Evolutionary conservation across 2,113 vertebrate species (phyloP).

Genomic region (Monarcha castaneiventris): DNA sequence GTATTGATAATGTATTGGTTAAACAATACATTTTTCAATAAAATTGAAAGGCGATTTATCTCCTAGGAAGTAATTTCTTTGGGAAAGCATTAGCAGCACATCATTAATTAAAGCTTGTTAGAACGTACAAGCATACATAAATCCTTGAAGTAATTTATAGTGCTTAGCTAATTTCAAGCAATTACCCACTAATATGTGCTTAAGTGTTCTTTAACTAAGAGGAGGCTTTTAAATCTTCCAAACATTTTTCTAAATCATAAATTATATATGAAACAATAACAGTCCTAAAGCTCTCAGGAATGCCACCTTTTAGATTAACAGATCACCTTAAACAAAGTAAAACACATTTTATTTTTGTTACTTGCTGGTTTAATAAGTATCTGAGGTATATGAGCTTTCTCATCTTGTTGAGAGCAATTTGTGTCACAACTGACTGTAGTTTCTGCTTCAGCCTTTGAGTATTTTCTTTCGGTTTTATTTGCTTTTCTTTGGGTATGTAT

Average conservation of each 20-base stretch:
- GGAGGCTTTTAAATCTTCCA: constrained; percentile 73
- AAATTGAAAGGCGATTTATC: constrained; percentile 76
- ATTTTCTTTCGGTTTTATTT: background rate
- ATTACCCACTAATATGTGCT: constrained; percentile 79
- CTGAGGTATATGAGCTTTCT: background rate
- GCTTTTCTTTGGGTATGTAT: background rate
- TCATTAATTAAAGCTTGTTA: constrained; percentile 84
- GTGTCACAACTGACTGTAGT: background rate
- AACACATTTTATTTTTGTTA: background rate
- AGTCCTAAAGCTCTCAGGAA: constrained; percentile 22
- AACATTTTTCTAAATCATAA: constrained; percentile 74
- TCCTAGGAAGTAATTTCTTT: constrained; percentile 78
- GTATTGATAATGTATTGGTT: constrained; percentile 70
- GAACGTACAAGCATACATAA: constrained; percentile 76
- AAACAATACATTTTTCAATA: constrained; percentile 67
- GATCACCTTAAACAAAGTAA: background rate
- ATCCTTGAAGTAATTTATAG: constrained; percentile 81
- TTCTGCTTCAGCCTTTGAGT: background rate
- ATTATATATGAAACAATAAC: constrained; percentile 60
- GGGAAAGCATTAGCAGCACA: constrained; percentile 75
- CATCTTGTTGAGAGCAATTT: background rate
- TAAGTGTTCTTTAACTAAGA: constrained; percentile 80
- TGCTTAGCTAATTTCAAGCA: constrained; percentile 79
- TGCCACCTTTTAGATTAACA: background rate
- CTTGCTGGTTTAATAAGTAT: background rate